Percentiles rank a stretch among this genome's conserved stretches.
Evolutionary conservation across 2,888 invertebrate species (phyloP).

Genomic region (Drosophila neoperkinsi): DNA sequence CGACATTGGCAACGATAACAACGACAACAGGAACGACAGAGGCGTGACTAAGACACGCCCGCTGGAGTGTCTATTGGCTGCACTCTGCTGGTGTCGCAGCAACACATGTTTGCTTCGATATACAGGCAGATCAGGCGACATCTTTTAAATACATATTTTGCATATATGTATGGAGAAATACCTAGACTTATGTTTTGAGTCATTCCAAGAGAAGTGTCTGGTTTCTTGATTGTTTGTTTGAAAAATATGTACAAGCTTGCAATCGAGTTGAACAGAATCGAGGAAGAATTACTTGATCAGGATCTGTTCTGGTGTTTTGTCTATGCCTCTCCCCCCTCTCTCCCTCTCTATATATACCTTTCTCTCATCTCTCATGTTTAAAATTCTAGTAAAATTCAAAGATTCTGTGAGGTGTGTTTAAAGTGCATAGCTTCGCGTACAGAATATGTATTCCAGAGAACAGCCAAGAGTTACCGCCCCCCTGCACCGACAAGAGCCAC

Average conservation of each 20-base stretch:
- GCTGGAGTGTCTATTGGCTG: slow-evolving; percentile 2
- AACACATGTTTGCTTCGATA: slow-evolving; percentile 33
- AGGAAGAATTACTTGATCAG: background rate
- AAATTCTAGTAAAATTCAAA: background rate
- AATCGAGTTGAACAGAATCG: background rate
- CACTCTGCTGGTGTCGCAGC: slow-evolving; percentile 2
- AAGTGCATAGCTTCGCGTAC: background rate
- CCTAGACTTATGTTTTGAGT: background rate
- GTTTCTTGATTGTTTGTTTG: background rate
- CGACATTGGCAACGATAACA: slow-evolving; percentile 14
- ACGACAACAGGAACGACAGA: slow-evolving; percentile 10
- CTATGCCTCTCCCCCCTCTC: background rate
- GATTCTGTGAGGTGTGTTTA: background rate
- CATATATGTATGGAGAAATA: background rate
- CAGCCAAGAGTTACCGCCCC: background rate
- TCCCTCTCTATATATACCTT: background rate
- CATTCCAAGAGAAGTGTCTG: background rate
- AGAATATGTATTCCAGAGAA: slow-evolving; percentile 7
- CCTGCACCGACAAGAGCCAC: background rate
- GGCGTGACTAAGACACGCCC: slow-evolving; percentile 28
- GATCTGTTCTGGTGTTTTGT: background rate
- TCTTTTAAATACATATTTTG: background rate
- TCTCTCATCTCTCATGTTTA: background rate
- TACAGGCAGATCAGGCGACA: background rate
- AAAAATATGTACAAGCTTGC: background rate